These are phyloP conservation scores for Camponotus fellah DNA, from an alignment of 2,888 invertebrate species.

Conservation along the genomic window DNA sequence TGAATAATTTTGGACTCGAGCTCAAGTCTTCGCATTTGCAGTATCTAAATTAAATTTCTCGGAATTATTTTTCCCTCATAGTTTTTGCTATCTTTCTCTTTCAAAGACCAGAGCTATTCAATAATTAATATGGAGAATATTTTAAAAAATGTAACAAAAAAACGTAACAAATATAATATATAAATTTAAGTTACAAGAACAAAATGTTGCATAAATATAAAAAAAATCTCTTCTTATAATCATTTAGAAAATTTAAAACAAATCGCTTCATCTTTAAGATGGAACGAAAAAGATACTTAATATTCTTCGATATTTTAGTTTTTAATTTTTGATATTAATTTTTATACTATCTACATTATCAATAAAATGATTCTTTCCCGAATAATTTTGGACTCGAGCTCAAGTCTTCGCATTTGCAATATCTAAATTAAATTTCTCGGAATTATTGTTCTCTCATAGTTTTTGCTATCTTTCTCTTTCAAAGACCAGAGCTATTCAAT, in stretches of 20 bases:
- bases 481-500: not conserved
- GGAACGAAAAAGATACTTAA: not conserved
- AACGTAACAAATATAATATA: not conserved
- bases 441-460: not conserved
- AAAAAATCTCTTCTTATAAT: not conserved
- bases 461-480: not conserved
- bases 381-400: not conserved
- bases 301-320: not conserved
- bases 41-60: constrained; percentile 24
- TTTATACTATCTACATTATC: not conserved
- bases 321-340: not conserved
- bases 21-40: not conserved
- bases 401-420: not conserved
- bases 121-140: no score
- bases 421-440: constrained; percentile 13
- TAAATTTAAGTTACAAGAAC: not conserved
- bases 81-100: not conserved
- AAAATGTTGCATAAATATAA: not conserved
- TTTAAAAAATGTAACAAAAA: no score
- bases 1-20: not conserved
- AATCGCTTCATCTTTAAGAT: not conserved
- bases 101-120: not conserved
- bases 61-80: not conserved
- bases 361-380: not conserved
- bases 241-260: not conserved